phyloP scores from a whole-genome alignment of 2,888 invertebrate species.

The Diarsia brunnea region DNA sequence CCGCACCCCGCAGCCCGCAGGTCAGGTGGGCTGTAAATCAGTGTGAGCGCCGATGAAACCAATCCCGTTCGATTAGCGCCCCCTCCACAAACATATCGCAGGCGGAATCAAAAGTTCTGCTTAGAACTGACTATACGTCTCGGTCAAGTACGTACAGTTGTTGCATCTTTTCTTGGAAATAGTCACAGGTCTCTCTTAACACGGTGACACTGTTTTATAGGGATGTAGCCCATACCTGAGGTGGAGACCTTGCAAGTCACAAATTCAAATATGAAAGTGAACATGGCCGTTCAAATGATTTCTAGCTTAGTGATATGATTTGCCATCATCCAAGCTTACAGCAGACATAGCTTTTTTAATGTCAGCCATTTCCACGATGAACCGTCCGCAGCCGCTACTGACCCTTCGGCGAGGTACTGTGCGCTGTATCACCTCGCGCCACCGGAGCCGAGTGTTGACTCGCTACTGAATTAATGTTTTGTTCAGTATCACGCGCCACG shows the following conservation, averaged over 20 bases:
- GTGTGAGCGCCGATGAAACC: slow-evolving; percentile 70
- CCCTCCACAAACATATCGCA: slow-evolving; percentile 48
- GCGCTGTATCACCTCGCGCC: slow-evolving; percentile 53
- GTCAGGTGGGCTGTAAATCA: slow-evolving; percentile 73
- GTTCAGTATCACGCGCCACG: slow-evolving; percentile 53
- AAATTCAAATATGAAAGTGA: background rate
- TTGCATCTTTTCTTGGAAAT: background rate
- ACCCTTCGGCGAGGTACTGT: slow-evolving; percentile 8
- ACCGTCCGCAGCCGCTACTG: no score
- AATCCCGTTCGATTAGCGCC: slow-evolving; percentile 76
- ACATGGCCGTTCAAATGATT: background rate
- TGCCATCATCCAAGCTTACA: background rate
- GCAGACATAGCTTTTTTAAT: no score
- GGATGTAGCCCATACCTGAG: background rate
- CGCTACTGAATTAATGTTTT: slow-evolving; percentile 67
- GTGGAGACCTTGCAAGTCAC: background rate
- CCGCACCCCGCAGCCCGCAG: slow-evolving; percentile 7
- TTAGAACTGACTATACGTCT: background rate
- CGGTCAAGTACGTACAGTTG: no score
- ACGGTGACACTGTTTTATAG: background rate
- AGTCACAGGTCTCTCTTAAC: background rate
- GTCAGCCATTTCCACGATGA: background rate
- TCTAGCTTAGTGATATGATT: background rate
- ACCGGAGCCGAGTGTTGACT: slow-evolving; percentile 65
- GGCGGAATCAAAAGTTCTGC: slow-evolving; percentile 15